Evolutionary conservation across 2,888 invertebrate genomes (phyloP), one percentile per base, ranked within the genome.

Genomic region (Beris chalybata): DNA sequence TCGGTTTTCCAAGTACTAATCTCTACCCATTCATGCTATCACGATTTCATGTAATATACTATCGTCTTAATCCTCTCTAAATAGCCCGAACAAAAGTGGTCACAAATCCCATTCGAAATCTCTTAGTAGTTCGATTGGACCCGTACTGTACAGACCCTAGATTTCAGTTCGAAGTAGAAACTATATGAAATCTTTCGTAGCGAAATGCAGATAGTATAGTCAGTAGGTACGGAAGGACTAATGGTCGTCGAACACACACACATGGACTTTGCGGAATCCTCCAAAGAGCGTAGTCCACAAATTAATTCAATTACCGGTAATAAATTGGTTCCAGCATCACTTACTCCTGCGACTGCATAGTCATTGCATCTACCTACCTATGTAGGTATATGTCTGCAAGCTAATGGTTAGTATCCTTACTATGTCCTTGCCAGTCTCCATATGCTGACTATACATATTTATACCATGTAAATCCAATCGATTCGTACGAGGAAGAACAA

Each of bases 301-400:
- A 67, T 67, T 67, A 67, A 67, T 67, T 67, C 64, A 67, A 67
- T 67, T 67, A 64, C 67, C 58, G 58, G 53, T 58, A 67, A 67
- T 67, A 64, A 67, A 67, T 67, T 67, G 53, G 30, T 22, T 58
- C 58, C 31, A 58, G 22, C 47, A 29, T 22, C 58, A 58, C 45
- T 58, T 58, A 45, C 58, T 45, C 58, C 30, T 58, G 45, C 45
- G 45, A 3, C 38, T 3, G 38, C 7, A 7, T 38, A 38, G 38
- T 22, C 22, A 3, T 22, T 38, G 38, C 38, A 38, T 5, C 38
- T 22, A 22, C 22, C 22, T 22, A 22, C 22, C 22, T 22, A 22
- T n/a, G n/a, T n/a, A n/a, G n/a, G n/a, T n/a, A n/a, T 22, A 22
- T 22, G 22, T 22, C 22, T 22, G 38, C 1, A 38, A 7, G 38